Conservation (phyloP, 2,888 invertebrate species). For the Megaustenia siamemsis region DNA sequence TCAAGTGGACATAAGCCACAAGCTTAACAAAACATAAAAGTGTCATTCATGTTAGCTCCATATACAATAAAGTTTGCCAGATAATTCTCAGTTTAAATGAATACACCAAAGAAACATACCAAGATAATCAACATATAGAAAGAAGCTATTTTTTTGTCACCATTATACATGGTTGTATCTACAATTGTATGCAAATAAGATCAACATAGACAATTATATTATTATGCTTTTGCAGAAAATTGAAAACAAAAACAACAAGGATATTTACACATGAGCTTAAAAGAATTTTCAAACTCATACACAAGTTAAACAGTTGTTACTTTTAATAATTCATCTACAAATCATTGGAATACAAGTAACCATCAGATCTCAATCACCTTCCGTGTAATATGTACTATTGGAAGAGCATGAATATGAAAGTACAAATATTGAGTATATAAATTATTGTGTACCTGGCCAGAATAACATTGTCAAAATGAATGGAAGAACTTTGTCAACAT, state of each 20-base stretch:
- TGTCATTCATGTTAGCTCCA: too few species aligned
- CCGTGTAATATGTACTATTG: conserved; percentile 7
- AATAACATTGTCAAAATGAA: conserved; percentile 5
- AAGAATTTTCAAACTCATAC: neutral
- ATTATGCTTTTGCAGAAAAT: neutral
- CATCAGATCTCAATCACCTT: conserved; percentile 8
- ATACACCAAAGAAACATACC: too few species aligned
- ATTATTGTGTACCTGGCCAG: conserved; percentile 2
- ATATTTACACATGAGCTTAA: neutral
- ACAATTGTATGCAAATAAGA: neutral
- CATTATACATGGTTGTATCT: neutral
- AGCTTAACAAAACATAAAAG: too few species aligned
- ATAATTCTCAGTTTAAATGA: too few species aligned
- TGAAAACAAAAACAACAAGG: neutral
- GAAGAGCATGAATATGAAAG: conserved; percentile 11
- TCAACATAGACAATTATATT: neutral
- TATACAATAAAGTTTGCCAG: too few species aligned
- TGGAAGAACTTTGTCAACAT: neutral
- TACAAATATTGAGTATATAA: conserved; percentile 9
- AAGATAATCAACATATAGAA: too few species aligned
- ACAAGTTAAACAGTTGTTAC: neutral
- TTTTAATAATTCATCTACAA: neutral
- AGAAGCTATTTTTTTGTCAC: neutral
- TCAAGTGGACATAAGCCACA: too few species aligned
- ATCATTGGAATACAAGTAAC: neutral